Base-by-base conservation (phyloP, 2,888 invertebrate genomes). In the Cybosia mesomella region DNA sequence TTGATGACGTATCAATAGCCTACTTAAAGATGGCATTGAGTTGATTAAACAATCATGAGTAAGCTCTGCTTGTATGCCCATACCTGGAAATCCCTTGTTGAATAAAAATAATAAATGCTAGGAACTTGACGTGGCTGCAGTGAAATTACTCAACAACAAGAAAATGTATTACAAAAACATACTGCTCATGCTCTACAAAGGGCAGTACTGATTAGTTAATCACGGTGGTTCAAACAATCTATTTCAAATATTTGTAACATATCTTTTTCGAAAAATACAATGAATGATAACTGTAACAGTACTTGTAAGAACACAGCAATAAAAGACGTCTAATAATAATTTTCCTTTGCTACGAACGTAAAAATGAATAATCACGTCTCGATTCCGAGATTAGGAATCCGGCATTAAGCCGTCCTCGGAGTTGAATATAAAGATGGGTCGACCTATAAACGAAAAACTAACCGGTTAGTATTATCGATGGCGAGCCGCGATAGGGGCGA, bases 391-490 rank as follows among this genome's bases (percentile, higher is more conserved):
- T 85, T 83, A 84, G 80, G 82, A 85, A 85, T 85, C 82, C 82
- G 77, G 81, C 81, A 85, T 75, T 79, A 84, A 76, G 73, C 69
- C 73, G 75, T 78, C 76, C 80, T 78, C 77, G 74, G 69, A 75
- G 77, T 82, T 72, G 82, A 82, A 86, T 85, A 85, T 85, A 85
- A 83, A 84, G 85, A 83, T 86, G 85, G 85, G 84, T 80, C 87
- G 87, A 87, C 83, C 88, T 88, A 90, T 92, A 92, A 91, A 92
- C 91, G 92, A 92, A 92, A 91, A 86, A 73, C 79, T 87, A 90
- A 93, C 94, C 93, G 93, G 93, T 93, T 91, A 79, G 83, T 82
- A 83, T 90, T 90, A 92, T 93, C 92, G 94, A 95, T 95, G 93
- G 92, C 92, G 88, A 91, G 92, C 88, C 89, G 90, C 91, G 94